Evolutionary conservation across 2,797 vertebrate genomes (phyloP), one percentile per base, ranked within the genome.

Genomic region (Sibirionetta formosa): DNA sequence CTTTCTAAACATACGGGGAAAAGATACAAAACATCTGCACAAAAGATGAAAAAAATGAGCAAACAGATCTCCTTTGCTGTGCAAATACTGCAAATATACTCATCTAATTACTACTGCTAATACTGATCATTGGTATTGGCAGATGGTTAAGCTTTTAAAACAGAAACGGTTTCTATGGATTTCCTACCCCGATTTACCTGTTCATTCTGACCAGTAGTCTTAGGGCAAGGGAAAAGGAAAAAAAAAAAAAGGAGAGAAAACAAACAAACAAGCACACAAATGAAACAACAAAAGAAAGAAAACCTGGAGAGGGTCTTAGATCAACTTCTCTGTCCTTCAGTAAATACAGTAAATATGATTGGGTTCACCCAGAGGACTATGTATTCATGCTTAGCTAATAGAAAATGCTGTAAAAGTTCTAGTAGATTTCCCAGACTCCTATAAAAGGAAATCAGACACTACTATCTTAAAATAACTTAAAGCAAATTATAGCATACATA

Each of bases 111-210:
- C 57, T 36, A 63, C 57, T 82, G 54, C 80, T 91, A 88, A 97
- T 95, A 91, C 86, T 22, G 50, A 87, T 68, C 93, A 88, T 73
- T 94, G 90, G 9, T 86, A 88, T 42, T 81, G 69, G 72, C 92
- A 97, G 95, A 95, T 95, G 86, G 93, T 96, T 90, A 94, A 95
- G 80, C 93, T 91, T 36, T 87, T 72, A 82, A 93, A 93, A 79
- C 63, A 96, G 86, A 94, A 97, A 56, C 17, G 65, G 51, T 96
- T 94, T 82, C 51, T 3, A 7, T 66, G 57, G 93, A 95, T 91
- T 95, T 91, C 91, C 58, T 90, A 87, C 38, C 69, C 80, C 86
- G 56, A 90, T 73, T 93, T 95, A 91, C 83, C 87, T 95, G 64
- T n/a, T 94, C 80, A 68, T 76, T 96, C 82, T 78, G 42, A 87